Evolutionary conservation across 2,797 vertebrate genomes (phyloP).

Genomic region (Darevskia mixta): DNA sequence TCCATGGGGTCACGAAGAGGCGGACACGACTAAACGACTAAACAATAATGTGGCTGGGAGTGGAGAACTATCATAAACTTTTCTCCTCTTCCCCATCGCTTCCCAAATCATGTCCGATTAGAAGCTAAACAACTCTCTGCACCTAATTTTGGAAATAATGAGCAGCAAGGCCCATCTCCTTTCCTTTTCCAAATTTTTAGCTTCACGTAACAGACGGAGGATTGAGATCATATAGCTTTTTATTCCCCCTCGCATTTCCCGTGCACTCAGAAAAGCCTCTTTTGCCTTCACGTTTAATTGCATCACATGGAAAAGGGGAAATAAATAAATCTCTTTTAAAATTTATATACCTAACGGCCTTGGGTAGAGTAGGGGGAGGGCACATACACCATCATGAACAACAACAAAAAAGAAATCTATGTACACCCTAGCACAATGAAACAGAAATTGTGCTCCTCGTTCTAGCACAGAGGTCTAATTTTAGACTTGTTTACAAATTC

Average conservation of each 20-base stretch:
- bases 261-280: constrained; percentile 70
- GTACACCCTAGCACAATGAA: constrained; percentile 39
- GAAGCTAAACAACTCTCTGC: background rate
- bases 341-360: constrained; percentile 34
- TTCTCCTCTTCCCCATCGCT: background rate
- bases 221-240: constrained; percentile 45
- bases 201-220: background rate
- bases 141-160: background rate
- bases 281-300: constrained; percentile 80
- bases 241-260: constrained; percentile 64
- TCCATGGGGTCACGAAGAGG: too few species aligned
- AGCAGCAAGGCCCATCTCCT: background rate
- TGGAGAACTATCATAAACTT: background rate
- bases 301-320: constrained; percentile 77
- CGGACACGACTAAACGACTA: too few species aligned
- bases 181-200: background rate
- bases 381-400: constrained; percentile 16
- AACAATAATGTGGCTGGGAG: too few species aligned
- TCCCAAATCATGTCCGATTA: background rate
- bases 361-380: background rate
- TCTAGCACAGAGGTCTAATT: constrained; percentile 78
- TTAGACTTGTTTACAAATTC: constrained; percentile 80
- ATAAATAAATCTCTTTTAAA: constrained; percentile 74
- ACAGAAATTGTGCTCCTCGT: constrained; percentile 73
- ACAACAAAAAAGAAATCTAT: constrained; percentile 39